These are phyloP conservation scores for Serinus canaria DNA, from an alignment of 2,113 vertebrate genomes.

Conservation along the genomic window DNA sequence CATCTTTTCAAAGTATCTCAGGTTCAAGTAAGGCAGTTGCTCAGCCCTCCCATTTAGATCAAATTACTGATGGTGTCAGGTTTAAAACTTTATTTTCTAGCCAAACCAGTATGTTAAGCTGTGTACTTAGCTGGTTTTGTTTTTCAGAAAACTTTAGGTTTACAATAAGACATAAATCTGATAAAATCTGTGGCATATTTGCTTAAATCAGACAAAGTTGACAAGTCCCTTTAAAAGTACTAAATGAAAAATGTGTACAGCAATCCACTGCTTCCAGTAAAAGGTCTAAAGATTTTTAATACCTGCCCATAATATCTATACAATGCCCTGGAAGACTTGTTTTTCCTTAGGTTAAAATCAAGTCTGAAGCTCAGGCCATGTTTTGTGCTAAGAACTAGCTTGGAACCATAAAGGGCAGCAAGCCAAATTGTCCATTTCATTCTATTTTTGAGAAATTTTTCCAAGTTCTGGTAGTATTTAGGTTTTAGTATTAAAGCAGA, in stretches of 20 bases:
- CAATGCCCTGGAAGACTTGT: not conserved
- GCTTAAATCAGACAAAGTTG: rapidly evolving
- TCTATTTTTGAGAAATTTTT: not conserved
- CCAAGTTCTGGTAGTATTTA: not conserved
- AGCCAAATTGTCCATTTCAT: not conserved
- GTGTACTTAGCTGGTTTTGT: not conserved
- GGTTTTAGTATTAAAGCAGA: not conserved
- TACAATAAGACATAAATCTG: not conserved
- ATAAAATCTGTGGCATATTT: rapidly evolving
- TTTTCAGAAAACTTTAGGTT: not conserved
- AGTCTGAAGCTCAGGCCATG: not conserved
- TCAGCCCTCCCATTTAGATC: not conserved
- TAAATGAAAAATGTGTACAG: not conserved
- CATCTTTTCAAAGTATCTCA: not conserved
- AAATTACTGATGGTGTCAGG: not conserved
- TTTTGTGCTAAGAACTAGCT: not conserved
- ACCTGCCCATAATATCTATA: rapidly evolving
- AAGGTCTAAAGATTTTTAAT: not conserved
- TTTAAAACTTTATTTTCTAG: not conserved
- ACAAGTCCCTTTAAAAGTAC: not conserved
- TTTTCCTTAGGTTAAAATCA: not conserved
- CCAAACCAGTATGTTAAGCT: not conserved
- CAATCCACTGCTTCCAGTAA: not conserved
- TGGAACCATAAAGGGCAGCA: not conserved
- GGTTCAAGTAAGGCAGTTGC: not conserved